These are phyloP conservation scores for Chaetops frenatus DNA, from an alignment of 2,113 vertebrate genomes.

Conservation along the genomic window DNA sequence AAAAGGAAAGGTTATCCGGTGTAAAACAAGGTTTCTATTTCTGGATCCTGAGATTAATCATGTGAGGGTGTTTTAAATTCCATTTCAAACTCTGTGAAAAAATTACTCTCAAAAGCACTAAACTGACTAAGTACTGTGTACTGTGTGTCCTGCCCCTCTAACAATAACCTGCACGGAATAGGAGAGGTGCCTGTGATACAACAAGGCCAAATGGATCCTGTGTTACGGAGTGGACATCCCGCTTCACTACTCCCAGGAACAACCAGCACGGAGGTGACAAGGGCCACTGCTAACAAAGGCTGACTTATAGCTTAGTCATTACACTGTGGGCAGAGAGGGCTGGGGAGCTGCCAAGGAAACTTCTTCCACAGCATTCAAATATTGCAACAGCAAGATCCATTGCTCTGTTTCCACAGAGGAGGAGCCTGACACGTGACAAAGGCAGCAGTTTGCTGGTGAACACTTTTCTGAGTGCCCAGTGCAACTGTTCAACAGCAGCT, in stretches of 20 bases:
- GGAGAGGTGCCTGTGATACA: not conserved
- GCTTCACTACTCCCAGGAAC: not conserved
- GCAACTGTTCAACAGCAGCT: not conserved
- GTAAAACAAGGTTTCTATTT: not conserved
- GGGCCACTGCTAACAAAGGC: not conserved
- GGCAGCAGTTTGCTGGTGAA: not conserved
- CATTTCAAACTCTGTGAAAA: not conserved
- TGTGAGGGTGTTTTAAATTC: not conserved
- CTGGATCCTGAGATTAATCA: not conserved
- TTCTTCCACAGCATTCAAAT: not conserved
- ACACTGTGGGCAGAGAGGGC: not conserved
- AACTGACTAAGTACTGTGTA: not conserved
- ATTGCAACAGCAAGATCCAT: not conserved
- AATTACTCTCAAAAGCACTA: not conserved
- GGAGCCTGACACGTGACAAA: not conserved
- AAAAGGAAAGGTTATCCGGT: not conserved
- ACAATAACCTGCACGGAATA: not conserved
- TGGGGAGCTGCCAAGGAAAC: not conserved
- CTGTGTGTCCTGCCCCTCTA: not conserved
- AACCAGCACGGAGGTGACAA: rapidly evolving
- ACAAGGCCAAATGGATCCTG: not conserved
- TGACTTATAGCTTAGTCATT: not conserved
- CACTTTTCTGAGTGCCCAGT: not conserved
- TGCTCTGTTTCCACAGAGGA: not conserved
- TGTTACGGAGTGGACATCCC: not conserved